These are phyloP conservation scores for Medauroidea extradentata DNA, from an alignment of 1,140 invertebrate species.

Conservation along the genomic window DNA sequence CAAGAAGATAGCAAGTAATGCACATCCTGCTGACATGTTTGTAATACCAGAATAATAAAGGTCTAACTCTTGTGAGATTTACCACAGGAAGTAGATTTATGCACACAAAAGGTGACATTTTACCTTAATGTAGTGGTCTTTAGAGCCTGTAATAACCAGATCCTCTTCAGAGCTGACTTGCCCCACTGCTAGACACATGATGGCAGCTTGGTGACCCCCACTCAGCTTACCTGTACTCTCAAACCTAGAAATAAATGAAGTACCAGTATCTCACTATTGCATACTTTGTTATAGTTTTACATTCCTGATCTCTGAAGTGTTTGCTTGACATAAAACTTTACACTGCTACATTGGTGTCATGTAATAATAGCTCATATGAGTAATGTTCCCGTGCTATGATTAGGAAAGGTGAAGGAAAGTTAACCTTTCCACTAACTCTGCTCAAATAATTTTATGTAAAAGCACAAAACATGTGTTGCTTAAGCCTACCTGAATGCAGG, in stretches of 20 bases:
- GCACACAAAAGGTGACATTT: too few relatives aligned
- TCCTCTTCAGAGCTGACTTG: slow-evolving; percentile 49
- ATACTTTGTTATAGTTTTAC: background rate
- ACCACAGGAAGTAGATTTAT: background rate
- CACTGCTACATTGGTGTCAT: too few relatives aligned
- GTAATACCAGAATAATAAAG: background rate
- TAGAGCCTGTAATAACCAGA: slow-evolving; percentile 76
- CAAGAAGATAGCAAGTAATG: background rate
- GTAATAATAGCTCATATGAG: too few relatives aligned
- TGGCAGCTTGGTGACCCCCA: slow-evolving; percentile 80
- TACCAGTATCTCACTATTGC: background rate
- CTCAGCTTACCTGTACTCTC: slow-evolving; percentile 67
- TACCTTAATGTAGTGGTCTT: slow-evolving; percentile 78
- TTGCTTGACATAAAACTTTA: too few relatives aligned
- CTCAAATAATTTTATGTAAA: too few relatives aligned
- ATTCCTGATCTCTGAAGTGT: background rate
- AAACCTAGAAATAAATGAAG: slow-evolving; percentile 46
- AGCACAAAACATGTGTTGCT: too few relatives aligned
- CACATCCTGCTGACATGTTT: background rate
- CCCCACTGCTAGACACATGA: slow-evolving; percentile 74
- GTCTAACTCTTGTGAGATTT: background rate
- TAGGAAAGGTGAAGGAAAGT: too few relatives aligned
- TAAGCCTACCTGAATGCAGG: too few relatives aligned
- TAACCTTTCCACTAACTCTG: too few relatives aligned
- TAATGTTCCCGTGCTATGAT: too few relatives aligned